A percentile compares a stretch with the other conserved stretches of the same genome.
Evolutionary conservation across 92 coral and sea anemone species (phyloP).

Genomic region (Montipora capitata): DNA sequence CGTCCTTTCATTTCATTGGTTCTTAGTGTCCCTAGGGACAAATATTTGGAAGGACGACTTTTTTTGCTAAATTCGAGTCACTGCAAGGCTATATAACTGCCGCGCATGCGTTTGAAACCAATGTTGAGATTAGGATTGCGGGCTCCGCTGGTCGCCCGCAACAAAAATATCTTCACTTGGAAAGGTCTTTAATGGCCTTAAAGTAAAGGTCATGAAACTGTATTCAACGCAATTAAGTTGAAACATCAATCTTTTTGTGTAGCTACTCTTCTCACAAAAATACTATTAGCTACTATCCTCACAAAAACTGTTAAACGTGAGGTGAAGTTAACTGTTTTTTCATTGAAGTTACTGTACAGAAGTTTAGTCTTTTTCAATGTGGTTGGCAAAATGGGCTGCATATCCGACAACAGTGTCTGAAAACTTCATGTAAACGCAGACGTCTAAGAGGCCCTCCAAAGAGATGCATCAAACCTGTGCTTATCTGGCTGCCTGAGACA

Average conservation of each 20-base stretch:
- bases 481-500: slow-evolving; percentile 39
- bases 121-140: slow-evolving; percentile 49
- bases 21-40: slow-evolving; percentile 52
- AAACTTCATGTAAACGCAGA: slow-evolving; percentile 37
- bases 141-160: slow-evolving; percentile 52
- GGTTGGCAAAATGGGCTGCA: slow-evolving; percentile 67
- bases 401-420: slow-evolving; percentile 48
- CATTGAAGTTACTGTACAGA: not conserved
- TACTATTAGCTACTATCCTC: not conserved
- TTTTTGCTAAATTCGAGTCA: slow-evolving; percentile 40
- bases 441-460: slow-evolving; percentile 12
- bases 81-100: slow-evolving; percentile 50
- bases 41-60: slow-evolving; percentile 16
- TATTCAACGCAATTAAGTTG: no score
- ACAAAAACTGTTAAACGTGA: not conserved
- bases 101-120: slow-evolving; percentile 55
- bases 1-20: slow-evolving; percentile 36
- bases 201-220: no score
- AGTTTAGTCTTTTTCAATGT: slow-evolving; percentile 35
- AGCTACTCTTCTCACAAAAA: not conserved
- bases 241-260: not conserved
- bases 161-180: no score
- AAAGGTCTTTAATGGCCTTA: no score
- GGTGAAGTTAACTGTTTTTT: not conserved
- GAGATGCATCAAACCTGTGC: slow-evolving; percentile 11